Conservation (phyloP, 2,888 invertebrate species). For the Eristalis tenax region DNA sequence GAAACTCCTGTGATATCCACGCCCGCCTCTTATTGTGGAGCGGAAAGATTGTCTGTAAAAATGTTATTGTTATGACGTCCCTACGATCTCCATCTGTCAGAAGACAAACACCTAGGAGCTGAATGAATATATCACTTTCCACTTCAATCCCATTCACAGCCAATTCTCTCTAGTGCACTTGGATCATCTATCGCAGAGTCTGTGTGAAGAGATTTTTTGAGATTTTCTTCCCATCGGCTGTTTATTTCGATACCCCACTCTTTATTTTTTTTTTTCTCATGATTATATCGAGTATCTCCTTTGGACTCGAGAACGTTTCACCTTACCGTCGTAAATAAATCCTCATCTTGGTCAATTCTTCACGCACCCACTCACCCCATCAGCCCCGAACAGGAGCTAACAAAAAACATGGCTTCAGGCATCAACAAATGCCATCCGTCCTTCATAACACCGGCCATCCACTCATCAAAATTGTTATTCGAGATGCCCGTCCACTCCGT, state of each 20-base stretch:
- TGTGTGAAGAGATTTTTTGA: not conserved
- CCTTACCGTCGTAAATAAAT: not conserved
- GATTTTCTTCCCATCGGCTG: not conserved
- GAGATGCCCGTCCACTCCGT: not conserved
- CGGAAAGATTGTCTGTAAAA: not conserved
- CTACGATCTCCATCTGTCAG: not conserved
- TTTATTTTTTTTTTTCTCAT: too few relatives aligned
- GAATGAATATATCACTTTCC: not conserved
- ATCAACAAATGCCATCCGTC: not conserved
- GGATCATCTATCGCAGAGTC: too few relatives aligned
- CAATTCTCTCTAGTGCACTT: not conserved
- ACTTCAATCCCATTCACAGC: not conserved
- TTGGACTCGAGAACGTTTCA: not conserved
- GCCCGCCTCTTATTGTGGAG: not conserved
- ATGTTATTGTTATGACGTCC: not conserved
- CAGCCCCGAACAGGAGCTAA: not conserved
- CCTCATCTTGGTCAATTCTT: not conserved
- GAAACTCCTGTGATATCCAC: not conserved
- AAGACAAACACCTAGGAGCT: not conserved
- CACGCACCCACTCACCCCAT: not conserved
- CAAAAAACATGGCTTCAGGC: not conserved
- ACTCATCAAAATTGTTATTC: not conserved
- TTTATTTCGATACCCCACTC: too few relatives aligned
- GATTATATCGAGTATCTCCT: too few relatives aligned
- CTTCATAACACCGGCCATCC: not conserved